Conservation (phyloP, 2,797 vertebrate genomes). For the Malacoctenus gilli region DNA sequence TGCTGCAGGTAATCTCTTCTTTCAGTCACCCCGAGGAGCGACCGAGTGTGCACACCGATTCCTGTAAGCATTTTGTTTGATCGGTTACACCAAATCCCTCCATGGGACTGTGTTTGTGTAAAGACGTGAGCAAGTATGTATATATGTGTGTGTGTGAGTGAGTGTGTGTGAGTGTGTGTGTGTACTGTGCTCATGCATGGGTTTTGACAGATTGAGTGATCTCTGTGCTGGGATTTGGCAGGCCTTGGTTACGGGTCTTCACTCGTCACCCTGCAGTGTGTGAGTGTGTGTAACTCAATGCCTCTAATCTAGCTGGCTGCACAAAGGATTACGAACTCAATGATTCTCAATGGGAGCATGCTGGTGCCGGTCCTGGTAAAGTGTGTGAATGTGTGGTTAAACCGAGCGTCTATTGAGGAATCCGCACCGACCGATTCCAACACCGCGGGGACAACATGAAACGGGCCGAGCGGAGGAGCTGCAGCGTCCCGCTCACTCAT, state of each 20-base stretch:
- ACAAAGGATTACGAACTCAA: slow-evolving; percentile 80
- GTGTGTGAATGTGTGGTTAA: slow-evolving; percentile 37
- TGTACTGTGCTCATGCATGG: slow-evolving; percentile 65
- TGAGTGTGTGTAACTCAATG: slow-evolving; percentile 82
- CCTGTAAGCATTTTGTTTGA: slow-evolving; percentile 77
- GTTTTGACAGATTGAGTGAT: slow-evolving; percentile 76
- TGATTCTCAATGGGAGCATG: slow-evolving; percentile 78
- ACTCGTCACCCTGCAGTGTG: slow-evolving; percentile 79
- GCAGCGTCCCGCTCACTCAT: slow-evolving; percentile 11
- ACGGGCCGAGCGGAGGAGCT: slow-evolving; percentile 20
- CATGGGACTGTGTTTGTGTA: slow-evolving; percentile 69
- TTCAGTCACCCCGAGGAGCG: slow-evolving; percentile 64
- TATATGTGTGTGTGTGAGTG: slow-evolving; percentile 50
- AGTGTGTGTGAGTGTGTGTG: slow-evolving; percentile 58
- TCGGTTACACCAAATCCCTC: slow-evolving; percentile 76
- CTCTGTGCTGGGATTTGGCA: slow-evolving; percentile 78
- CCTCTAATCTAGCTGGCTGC: slow-evolving; percentile 82
- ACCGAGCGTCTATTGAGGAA: slow-evolving; percentile 43
- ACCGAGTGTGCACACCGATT: slow-evolving; percentile 55
- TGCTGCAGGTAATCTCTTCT: slow-evolving; percentile 71
- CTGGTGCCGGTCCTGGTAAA: slow-evolving; percentile 72
- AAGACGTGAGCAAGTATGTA: slow-evolving; percentile 53
- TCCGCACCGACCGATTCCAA: slow-evolving; percentile 42
- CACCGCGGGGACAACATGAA: slow-evolving; percentile 34
- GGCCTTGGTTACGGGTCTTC: slow-evolving; percentile 74